Conservation (phyloP, 1,140 invertebrate genomes). For the Meloidogyne chitwoodi region DNA sequence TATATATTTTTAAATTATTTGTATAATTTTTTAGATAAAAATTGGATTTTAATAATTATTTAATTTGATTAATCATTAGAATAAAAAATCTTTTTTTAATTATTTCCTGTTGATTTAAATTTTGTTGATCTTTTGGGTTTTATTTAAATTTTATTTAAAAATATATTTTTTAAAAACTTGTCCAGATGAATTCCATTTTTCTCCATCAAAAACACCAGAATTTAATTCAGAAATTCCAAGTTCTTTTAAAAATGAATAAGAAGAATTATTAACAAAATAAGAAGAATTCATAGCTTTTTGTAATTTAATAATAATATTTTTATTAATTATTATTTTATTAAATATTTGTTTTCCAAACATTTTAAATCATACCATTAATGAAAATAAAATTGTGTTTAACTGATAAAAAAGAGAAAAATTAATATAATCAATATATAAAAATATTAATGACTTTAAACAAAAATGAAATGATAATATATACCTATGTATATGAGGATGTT, state of each 20-base stretch:
- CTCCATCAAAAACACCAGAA: conserved; percentile 52
- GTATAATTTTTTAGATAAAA: conserved; percentile 1
- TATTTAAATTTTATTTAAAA: too few species aligned
- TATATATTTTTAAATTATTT: not conserved
- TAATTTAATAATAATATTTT: not conserved
- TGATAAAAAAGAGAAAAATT: too few species aligned
- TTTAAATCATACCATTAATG: not conserved
- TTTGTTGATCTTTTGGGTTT: not conserved
- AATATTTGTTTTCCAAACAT: not conserved
- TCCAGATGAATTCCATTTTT: conserved; percentile 41
- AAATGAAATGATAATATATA: conserved; percentile 73
- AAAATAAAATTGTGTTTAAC: too few species aligned
- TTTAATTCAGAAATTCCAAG: conserved; percentile 51
- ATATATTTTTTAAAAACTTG: conserved; percentile 4
- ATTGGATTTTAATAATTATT: too few species aligned
- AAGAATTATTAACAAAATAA: conserved; percentile 48
- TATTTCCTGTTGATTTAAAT: too few species aligned
- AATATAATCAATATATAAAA: too few species aligned
- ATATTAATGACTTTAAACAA: too few species aligned
- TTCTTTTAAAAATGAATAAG: conserved; percentile 54
- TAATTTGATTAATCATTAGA: too few species aligned
- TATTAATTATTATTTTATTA: not conserved
- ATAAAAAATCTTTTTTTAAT: too few species aligned
- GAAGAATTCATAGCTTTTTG: conserved; percentile 45
- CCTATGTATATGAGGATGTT: conserved; percentile 74